Percentiles rank a stretch among this genome's conserved stretches.
Evolutionary conservation across 1,140 invertebrate genomes (phyloP).

Genomic region (Neodiprion virginianus): DNA sequence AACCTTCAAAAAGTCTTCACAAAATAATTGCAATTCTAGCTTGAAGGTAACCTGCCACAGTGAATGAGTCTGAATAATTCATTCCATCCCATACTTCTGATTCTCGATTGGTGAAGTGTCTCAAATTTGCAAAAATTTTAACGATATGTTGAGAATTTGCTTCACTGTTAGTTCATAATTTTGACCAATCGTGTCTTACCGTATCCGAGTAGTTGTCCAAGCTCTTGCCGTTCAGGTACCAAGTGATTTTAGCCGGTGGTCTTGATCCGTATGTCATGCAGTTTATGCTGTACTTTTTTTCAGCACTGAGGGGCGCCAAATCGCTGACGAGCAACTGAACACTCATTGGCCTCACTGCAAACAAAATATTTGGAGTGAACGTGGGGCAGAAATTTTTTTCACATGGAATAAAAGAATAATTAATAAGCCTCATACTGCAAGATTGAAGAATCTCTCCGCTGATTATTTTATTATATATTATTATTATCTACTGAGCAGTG

Average conservation of each 20-base stretch:
- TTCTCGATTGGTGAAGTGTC: too few relatives aligned
- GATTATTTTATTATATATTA: too few relatives aligned
- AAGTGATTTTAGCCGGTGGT: conserved; percentile 79
- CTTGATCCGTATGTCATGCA: conserved; percentile 82
- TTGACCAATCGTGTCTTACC: conserved; percentile 51
- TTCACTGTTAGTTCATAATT: too few relatives aligned
- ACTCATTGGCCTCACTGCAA: conserved; percentile 78
- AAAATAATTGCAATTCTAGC: too few relatives aligned
- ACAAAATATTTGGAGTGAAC: conserved; percentile 32
- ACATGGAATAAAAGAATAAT: neutral
- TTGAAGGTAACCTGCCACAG: too few relatives aligned
- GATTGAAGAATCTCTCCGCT: neutral
- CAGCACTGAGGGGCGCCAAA: conserved; percentile 79
- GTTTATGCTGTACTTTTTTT: conserved; percentile 76
- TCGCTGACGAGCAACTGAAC: conserved; percentile 80
- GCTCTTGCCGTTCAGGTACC: conserved; percentile 79
- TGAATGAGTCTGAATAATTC: too few relatives aligned
- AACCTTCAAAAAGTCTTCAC: too few relatives aligned
- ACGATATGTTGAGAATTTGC: too few relatives aligned
- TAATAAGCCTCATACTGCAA: conserved; percentile 14
- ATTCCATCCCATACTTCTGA: too few relatives aligned
- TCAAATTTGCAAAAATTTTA: too few relatives aligned
- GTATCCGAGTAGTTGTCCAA: conserved; percentile 66
- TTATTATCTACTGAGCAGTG: too few relatives aligned
- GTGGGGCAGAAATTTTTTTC: conserved; percentile 18